A percentile compares a stretch with the other conserved stretches of the same genome.
These are phyloP conservation scores for Plecotus auritus DNA, from an alignment of 2,113 vertebrate genomes.

Conservation along the genomic window DNA sequence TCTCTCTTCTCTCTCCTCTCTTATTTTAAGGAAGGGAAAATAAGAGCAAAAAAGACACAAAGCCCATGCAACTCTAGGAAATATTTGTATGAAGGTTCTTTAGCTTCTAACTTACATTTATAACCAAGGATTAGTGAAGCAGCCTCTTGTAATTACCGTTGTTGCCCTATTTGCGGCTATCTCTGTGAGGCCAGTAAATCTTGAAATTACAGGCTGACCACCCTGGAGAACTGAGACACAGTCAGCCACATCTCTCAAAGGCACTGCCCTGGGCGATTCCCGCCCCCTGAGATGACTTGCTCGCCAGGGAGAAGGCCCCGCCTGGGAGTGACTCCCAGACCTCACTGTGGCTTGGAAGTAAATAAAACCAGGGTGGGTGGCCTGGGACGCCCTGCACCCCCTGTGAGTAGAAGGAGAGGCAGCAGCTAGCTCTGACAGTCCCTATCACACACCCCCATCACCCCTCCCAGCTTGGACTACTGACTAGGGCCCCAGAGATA, in stretches of 20 bases:
- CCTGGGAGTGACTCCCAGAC: conserved; percentile 77
- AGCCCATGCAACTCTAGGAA: conserved; percentile 73
- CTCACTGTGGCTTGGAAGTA: conserved; percentile 77
- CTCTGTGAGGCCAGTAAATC: conserved; percentile 81
- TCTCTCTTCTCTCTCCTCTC: neutral
- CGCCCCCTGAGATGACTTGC: conserved; percentile 75
- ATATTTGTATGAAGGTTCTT: conserved; percentile 74
- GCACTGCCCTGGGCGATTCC: conserved; percentile 76
- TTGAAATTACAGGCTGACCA: conserved; percentile 86
- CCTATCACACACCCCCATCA: conserved; percentile 41
- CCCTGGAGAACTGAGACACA: conserved; percentile 77
- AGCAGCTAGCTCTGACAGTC: conserved; percentile 39
- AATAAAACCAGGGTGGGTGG: conserved; percentile 83
- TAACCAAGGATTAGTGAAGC: conserved; percentile 79
- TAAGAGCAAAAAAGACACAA: conserved; percentile 66
- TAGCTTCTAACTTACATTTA: conserved; percentile 82
- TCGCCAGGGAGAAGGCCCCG: conserved; percentile 70
- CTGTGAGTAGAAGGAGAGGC: conserved; percentile 59
- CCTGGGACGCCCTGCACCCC: conserved; percentile 71
- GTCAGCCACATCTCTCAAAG: conserved; percentile 78
- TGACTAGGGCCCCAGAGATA: neutral
- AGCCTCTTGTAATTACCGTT: conserved; percentile 82
- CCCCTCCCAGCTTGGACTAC: conserved; percentile 13
- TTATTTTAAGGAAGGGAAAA: conserved; percentile 57
- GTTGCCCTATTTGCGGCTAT: conserved; percentile 82